Conservation (phyloP, 2,797 vertebrate genomes). For the Rhinoraja longicauda region DNA sequence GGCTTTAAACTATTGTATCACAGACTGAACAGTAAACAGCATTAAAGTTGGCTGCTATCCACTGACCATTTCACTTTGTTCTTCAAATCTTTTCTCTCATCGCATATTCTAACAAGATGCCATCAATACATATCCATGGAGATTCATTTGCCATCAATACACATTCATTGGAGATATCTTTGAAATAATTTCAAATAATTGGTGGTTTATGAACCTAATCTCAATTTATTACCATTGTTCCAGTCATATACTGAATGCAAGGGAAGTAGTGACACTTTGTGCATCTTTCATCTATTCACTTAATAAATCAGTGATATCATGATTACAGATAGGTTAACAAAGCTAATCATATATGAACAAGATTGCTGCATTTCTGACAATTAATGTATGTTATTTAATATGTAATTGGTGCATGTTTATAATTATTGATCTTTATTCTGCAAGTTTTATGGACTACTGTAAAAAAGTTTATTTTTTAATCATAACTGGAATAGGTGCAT, state of each 20-base stretch:
- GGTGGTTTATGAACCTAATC: no score
- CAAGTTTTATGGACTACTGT: slow-evolving; percentile 13
- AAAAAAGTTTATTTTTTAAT: slow-evolving; percentile 38
- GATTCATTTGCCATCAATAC: no score
- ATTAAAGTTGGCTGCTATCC: no score
- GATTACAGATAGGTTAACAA: neutral
- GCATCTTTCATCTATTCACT: neutral
- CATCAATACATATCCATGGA: no score
- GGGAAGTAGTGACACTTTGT: neutral
- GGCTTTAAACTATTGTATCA: neutral
- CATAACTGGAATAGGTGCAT: slow-evolving; percentile 22
- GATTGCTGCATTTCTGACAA: neutral
- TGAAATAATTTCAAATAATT: no score
- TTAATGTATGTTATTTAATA: slow-evolving; percentile 32
- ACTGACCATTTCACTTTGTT: neutral
- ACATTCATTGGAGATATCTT: no score
- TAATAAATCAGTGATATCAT: neutral
- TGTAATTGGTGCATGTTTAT: slow-evolving; percentile 36
- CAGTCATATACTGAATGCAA: no score
- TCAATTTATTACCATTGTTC: no score
- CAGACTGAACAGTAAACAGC: neutral
- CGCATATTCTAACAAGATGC: neutral
- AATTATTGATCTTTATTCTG: slow-evolving; percentile 27
- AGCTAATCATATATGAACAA: neutral
- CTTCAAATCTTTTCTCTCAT: neutral